Evolutionary conservation across 1,140 invertebrate species (phyloP).

Genomic region (Plutomurus gul): DNA sequence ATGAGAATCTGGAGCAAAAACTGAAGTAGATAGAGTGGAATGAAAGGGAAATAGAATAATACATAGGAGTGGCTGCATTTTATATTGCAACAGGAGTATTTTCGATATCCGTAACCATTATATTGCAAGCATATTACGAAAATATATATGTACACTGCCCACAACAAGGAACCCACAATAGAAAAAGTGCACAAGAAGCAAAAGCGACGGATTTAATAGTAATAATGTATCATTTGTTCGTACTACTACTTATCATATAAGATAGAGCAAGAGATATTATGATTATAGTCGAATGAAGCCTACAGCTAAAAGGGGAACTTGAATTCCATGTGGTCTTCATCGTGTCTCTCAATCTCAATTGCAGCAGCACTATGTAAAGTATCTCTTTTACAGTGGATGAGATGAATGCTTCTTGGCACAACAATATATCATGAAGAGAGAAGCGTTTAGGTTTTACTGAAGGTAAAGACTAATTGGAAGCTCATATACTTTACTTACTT

Average conservation of each 20-base stretch:
- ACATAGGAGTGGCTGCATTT: background rate
- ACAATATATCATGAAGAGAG: background rate
- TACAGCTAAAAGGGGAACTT: constrained; percentile 6
- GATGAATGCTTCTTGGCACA: background rate
- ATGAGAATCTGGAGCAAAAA: constrained; percentile 7
- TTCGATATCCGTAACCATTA: no score
- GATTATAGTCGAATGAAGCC: background rate
- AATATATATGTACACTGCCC: no score
- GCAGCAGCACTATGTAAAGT: background rate
- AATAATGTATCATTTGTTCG: no score
- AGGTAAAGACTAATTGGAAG: background rate
- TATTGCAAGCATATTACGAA: no score
- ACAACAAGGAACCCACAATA: no score
- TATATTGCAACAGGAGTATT: background rate
- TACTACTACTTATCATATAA: no score
- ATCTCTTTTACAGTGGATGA: background rate
- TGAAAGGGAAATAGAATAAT: constrained; percentile 1
- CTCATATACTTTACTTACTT: background rate
- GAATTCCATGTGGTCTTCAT: constrained; percentile 24
- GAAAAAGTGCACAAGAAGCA: no score
- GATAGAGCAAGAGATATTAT: background rate
- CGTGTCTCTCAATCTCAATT: background rate
- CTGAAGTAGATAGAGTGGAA: background rate
- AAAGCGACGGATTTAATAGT: no score
- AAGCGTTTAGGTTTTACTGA: background rate